These are phyloP conservation scores for Cairina moschata DNA, from an alignment of 2,113 vertebrate species.

Conservation along the genomic window DNA sequence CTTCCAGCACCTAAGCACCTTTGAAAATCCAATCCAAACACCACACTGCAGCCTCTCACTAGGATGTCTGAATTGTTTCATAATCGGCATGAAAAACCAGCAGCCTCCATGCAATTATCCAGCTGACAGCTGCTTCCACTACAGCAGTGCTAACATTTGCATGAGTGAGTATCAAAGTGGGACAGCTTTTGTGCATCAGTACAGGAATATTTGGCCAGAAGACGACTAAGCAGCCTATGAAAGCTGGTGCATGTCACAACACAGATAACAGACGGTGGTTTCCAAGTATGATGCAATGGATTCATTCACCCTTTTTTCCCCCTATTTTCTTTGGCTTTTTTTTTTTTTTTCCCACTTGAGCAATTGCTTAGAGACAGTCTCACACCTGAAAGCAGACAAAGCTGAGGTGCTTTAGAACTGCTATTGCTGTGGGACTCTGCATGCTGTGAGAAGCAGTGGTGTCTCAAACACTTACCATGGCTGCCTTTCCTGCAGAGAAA, in stretches of 20 bases:
- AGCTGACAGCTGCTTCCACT: slow-evolving; percentile 59
- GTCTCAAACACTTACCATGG: not conserved
- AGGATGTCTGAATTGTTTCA: slow-evolving; percentile 1
- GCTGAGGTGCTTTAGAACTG: not conserved
- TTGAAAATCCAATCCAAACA: slow-evolving; percentile 16
- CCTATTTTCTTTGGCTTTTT: accelerated
- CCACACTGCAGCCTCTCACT: not conserved
- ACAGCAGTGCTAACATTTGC: not conserved
- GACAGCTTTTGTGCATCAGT: slow-evolving; percentile 5
- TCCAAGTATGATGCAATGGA: not conserved
- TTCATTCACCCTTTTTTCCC: not conserved
- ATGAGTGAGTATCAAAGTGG: slow-evolving; percentile 30
- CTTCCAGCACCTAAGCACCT: not conserved
- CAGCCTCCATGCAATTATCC: not conserved
- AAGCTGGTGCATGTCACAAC: not conserved
- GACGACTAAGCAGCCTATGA: slow-evolving; percentile 3
- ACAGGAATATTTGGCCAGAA: slow-evolving; percentile 19
- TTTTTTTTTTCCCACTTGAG: not conserved
- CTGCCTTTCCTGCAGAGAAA: not conserved
- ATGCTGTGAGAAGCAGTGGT: not conserved
- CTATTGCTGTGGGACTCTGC: not conserved
- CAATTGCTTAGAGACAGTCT: not conserved
- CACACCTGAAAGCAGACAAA: not conserved
- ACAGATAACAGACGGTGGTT: not conserved
- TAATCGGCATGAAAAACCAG: not conserved